Conservation (phyloP, 2,888 invertebrate genomes). For the Cremastobaeus sp. region DNA sequence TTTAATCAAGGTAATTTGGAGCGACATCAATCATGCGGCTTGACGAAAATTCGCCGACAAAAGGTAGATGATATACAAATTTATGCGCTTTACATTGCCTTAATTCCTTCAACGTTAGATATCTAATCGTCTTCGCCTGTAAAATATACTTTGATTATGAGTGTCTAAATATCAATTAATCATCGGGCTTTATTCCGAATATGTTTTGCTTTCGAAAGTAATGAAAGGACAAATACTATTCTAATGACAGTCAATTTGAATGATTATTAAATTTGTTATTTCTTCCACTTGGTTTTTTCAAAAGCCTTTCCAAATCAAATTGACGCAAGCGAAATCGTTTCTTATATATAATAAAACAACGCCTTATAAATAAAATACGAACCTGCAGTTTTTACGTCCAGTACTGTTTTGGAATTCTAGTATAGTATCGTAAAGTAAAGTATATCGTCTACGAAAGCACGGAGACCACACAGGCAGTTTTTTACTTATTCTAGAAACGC, state of each 20-base stretch:
- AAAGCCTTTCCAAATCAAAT: too few species aligned
- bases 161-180: constrained; percentile 10
- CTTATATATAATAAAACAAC: constrained; percentile 13
- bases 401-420: constrained; percentile 13
- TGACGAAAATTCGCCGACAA: constrained; percentile 40
- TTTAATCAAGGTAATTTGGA: constrained; percentile 15
- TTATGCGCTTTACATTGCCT: background rate
- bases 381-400: constrained; percentile 14
- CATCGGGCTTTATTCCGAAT: background rate
- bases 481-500: constrained; percentile 4
- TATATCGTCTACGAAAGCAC: constrained; percentile 1
- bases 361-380: too few species aligned
- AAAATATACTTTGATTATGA: constrained; percentile 3
- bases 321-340: too few species aligned
- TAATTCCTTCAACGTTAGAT: too few species aligned
- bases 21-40: constrained; percentile 23
- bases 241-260: background rate
- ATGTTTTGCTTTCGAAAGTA: background rate
- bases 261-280: too few species aligned
- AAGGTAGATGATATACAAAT: constrained; percentile 35
- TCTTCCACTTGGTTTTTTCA: too few species aligned
- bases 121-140: background rate
- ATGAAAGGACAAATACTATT: background rate
- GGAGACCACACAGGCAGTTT: constrained; percentile 24
- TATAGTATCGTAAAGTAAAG: too few species aligned